These are phyloP conservation scores for Laothoe populi DNA, from an alignment of 2,888 invertebrate genomes.

Conservation along the genomic window DNA sequence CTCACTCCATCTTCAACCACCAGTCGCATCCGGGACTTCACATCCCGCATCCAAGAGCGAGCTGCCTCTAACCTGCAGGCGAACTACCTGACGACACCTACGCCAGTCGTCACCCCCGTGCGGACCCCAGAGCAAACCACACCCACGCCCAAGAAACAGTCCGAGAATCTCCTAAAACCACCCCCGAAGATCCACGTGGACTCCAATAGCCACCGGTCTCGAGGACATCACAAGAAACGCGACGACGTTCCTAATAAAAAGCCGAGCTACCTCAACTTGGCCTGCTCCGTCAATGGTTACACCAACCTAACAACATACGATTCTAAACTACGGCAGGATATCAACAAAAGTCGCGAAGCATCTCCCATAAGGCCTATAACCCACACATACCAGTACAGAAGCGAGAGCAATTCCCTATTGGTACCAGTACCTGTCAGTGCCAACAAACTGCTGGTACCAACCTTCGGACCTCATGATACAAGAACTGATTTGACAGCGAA, in stretches of 20 bases:
- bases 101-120: slow-evolving; percentile 62
- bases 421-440: slow-evolving; percentile 80
- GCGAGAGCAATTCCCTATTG: slow-evolving; percentile 71
- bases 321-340: slow-evolving; percentile 90
- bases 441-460: slow-evolving; percentile 84
- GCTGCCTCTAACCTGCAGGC: slow-evolving; percentile 65
- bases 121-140: slow-evolving; percentile 62
- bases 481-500: slow-evolving; percentile 75
- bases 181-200: slow-evolving; percentile 74
- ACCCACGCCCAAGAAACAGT: slow-evolving; percentile 60
- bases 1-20: slow-evolving; percentile 86
- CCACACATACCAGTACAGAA: slow-evolving; percentile 75
- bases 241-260: slow-evolving; percentile 85
- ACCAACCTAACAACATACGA: slow-evolving; percentile 94
- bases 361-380: slow-evolving; percentile 88
- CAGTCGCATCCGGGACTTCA: slow-evolving; percentile 83
- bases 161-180: slow-evolving; percentile 72
- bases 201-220: slow-evolving; percentile 67
- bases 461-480: slow-evolving; percentile 80
- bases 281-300: slow-evolving; percentile 96
- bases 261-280: slow-evolving; percentile 94
- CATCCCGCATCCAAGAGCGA: slow-evolving; percentile 85
- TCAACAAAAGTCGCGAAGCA: slow-evolving; percentile 89
- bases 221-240: slow-evolving; percentile 70
- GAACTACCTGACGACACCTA: slow-evolving; percentile 51